phyloP scores from a whole-genome alignment of 2,797 vertebrate species.

The Nyctibius grandis region DNA sequence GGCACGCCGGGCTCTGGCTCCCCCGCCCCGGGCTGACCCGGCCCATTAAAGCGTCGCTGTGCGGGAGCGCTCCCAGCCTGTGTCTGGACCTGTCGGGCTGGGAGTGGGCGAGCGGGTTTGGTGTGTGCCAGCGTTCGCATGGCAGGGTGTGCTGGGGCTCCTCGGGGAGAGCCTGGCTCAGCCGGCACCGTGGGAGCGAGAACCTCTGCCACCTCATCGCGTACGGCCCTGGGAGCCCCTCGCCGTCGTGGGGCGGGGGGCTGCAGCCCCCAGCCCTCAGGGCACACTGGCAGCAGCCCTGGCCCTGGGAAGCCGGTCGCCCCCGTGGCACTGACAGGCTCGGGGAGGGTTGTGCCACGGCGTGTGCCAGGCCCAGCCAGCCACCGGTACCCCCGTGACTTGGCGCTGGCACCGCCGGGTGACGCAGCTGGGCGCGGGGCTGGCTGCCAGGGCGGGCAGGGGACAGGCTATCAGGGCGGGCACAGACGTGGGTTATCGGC shows the following conservation, averaged over 20 bases:
- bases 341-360: neutral
- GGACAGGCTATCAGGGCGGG: fast-evolving
- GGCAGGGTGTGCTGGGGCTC: neutral
- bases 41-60: neutral
- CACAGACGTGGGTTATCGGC: fast-evolving
- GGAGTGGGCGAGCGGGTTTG: fast-evolving
- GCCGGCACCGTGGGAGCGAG: fast-evolving
- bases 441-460: too few relatives aligned
- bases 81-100: neutral
- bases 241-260: fast-evolving
- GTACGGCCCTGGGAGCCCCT: fast-evolving
- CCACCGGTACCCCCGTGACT: fast-evolving
- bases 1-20: fast-evolving
- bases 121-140: fast-evolving
- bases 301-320: neutral
- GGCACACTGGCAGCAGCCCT: fast-evolving
- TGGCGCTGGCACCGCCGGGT: fast-evolving
- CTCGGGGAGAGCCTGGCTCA: neutral
- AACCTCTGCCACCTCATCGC: fast-evolving
- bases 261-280: neutral
- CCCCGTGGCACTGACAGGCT: fast-evolving
- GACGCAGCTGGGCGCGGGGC: neutral
- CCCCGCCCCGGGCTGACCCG: too few relatives aligned
- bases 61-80: neutral
- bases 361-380: fast-evolving